Conservation (phyloP, 2,888 invertebrate genomes). For the Brassicogethes aeneus region DNA sequence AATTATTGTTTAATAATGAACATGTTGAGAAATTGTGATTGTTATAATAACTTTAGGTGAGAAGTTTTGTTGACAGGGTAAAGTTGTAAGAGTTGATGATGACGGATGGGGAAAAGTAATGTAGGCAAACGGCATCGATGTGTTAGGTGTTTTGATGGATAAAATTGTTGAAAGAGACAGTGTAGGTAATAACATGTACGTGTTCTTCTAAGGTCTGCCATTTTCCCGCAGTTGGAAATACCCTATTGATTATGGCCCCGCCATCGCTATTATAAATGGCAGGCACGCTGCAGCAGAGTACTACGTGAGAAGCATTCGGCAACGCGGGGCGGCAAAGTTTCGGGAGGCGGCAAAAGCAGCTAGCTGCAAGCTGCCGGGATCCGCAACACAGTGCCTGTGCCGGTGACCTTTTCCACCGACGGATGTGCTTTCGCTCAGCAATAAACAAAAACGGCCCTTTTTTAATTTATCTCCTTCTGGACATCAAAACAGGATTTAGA, state of each 20-base stretch:
- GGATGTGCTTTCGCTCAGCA: too few relatives aligned
- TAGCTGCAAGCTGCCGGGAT: too few relatives aligned
- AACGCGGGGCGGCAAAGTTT: slow-evolving; percentile 16
- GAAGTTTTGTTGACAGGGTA: too few relatives aligned
- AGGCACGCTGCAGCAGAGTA: slow-evolving; percentile 39
- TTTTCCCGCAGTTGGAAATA: slow-evolving; percentile 45
- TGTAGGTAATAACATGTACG: slow-evolving; percentile 38
- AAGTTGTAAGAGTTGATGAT: too few relatives aligned
- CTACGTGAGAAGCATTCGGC: slow-evolving; percentile 17
- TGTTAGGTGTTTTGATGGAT: slow-evolving; percentile 28
- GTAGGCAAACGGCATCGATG: neutral
- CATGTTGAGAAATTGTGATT: too few relatives aligned
- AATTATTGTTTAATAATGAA: too few relatives aligned
- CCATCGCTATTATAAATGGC: slow-evolving; percentile 44
- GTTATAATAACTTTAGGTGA: too few relatives aligned
- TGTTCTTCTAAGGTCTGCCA: slow-evolving; percentile 35
- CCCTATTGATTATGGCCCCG: slow-evolving; percentile 47
- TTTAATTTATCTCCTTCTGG: too few relatives aligned
- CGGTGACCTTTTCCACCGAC: too few relatives aligned
- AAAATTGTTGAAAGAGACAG: slow-evolving; percentile 21
- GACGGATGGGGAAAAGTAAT: too few relatives aligned
- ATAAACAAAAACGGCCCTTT: too few relatives aligned
- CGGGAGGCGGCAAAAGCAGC: slow-evolving; percentile 34
- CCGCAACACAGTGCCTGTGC: neutral
- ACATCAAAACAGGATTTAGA: too few relatives aligned